A percentile compares a stretch with the other conserved stretches of the same genome.
Evolutionary conservation across 1,140 invertebrate species (phyloP).

Genomic region (Acyrthosiphon pisum): DNA sequence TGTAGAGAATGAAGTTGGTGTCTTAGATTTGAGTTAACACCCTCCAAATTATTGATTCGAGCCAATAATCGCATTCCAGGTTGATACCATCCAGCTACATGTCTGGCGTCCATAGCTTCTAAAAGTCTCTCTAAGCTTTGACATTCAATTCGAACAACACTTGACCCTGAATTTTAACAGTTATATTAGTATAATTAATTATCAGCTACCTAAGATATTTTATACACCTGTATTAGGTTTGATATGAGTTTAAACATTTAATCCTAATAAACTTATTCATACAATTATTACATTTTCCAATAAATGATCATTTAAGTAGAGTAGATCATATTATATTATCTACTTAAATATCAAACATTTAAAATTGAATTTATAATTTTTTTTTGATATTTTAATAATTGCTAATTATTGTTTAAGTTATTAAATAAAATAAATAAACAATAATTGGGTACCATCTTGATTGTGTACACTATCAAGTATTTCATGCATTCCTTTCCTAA

Average conservation of each 20-base stretch:
- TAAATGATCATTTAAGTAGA: neutral
- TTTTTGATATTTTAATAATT: neutral
- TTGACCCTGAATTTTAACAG: conserved; percentile 62
- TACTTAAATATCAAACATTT: neutral
- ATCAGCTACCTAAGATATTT: neutral
- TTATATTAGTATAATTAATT: neutral
- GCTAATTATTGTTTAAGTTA: neutral
- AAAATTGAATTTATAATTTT: neutral
- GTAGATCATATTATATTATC: neutral
- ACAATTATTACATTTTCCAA: too few relatives aligned
- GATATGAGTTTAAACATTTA: neutral
- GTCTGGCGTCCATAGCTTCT: conserved; percentile 72
- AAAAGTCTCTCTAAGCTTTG: conserved; percentile 69
- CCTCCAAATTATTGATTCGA: conserved; percentile 70
- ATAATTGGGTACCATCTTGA: conserved; percentile 66
- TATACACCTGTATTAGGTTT: neutral
- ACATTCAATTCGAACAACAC: conserved; percentile 66
- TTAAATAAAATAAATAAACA: neutral
- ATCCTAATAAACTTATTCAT: neutral
- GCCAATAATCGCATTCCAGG: conserved; percentile 76
- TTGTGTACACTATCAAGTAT: conserved; percentile 70
- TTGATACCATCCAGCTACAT: conserved; percentile 77
- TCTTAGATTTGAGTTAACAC: conserved; percentile 68
- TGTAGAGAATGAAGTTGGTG: conserved; percentile 64
- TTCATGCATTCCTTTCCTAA: conserved; percentile 74